Conservation (phyloP, 2,113 vertebrate species). For the Rana temporaria region DNA sequence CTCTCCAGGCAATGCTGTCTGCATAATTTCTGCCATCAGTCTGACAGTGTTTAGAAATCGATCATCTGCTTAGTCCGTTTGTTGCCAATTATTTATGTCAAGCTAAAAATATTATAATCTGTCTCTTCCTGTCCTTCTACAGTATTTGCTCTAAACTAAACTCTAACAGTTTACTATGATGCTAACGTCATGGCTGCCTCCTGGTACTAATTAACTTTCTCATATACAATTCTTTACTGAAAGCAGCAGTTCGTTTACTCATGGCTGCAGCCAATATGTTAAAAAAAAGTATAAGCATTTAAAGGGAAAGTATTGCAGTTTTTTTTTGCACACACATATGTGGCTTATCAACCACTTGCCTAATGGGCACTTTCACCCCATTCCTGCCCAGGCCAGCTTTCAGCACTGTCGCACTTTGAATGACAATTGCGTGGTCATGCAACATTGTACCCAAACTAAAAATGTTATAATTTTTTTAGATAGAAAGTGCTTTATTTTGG, state of each 20-base stretch:
- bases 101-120: conserved; percentile 40
- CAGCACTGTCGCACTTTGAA: no score
- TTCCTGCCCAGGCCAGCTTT: no score
- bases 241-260: background rate
- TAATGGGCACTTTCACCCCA: no score
- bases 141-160: conserved; percentile 37
- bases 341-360: no score
- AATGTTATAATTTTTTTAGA: no score
- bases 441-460: no score
- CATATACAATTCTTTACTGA: background rate
- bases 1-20: background rate
- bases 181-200: background rate
- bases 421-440: no score
- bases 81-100: conserved; percentile 33
- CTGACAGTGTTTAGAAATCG: conserved; percentile 33
- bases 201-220: conserved; percentile 16
- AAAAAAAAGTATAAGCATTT: no score
- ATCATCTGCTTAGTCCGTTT: conserved; percentile 32
- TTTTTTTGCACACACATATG: no score
- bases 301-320: no score
- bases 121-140: conserved; percentile 27
- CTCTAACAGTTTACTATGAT: conserved; percentile 12
- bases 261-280: background rate
- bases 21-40: conserved; percentile 26
- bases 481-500: no score